Conservation (phyloP, 1,140 invertebrate species). For the Cydia fagiglandana region DNA sequence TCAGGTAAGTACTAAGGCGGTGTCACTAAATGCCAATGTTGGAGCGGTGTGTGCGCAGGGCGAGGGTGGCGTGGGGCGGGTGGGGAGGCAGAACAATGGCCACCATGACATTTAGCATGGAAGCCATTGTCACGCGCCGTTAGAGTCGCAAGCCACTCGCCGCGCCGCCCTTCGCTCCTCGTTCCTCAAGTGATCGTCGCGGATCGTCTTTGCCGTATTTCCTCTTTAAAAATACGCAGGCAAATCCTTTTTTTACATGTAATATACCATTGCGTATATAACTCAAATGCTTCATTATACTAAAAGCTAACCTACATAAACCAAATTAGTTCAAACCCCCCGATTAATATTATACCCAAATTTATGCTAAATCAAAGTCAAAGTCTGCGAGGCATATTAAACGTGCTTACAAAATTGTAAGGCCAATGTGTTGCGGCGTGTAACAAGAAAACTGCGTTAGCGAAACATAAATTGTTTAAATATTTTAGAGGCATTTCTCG, state of each 20-base stretch:
- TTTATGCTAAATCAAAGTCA: constrained; percentile 32
- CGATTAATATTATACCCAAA: constrained; percentile 20
- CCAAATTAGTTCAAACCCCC: constrained; percentile 17
- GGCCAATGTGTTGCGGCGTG: constrained; percentile 33
- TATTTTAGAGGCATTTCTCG: constrained; percentile 62
- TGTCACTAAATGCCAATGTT: constrained; percentile 67
- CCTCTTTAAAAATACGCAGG: constrained; percentile 27
- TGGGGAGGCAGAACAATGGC: constrained; percentile 66
- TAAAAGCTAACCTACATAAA: not conserved
- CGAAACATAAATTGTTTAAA: constrained; percentile 63
- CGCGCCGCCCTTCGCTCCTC: constrained; percentile 55
- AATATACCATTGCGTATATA: not conserved
- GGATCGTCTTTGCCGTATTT: constrained; percentile 37
- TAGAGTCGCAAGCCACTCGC: constrained; percentile 62
- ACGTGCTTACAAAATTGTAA: constrained; percentile 22
- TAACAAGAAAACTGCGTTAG: constrained; percentile 46
- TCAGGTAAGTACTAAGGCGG: constrained; percentile 51
- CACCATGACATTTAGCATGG: constrained; percentile 78
- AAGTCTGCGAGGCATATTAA: constrained; percentile 25
- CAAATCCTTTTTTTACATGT: not conserved
- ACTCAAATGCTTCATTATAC: constrained; percentile 1
- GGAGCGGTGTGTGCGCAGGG: constrained; percentile 52
- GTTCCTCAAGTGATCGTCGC: constrained; percentile 48
- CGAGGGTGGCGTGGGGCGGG: constrained; percentile 43
- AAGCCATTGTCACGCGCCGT: constrained; percentile 75